Conservation (phyloP, 2,797 vertebrate species). For the Pteropus rufus region DNA sequence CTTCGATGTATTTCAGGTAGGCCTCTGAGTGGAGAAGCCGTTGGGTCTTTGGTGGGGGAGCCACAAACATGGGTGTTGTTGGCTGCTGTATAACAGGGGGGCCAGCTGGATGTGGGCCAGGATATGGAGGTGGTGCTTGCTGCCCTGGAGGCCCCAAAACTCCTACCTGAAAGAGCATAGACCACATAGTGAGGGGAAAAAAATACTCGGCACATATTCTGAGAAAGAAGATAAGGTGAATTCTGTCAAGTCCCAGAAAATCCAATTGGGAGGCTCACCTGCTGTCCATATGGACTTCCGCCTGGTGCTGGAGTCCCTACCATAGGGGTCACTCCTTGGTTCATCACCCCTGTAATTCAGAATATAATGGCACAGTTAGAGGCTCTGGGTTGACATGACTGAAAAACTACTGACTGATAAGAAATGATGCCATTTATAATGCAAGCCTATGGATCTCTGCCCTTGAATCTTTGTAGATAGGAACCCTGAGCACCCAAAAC, state of each 20-base stretch:
- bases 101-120: constrained; percentile 88
- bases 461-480: constrained; percentile 42
- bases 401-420: constrained; percentile 65
- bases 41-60: constrained; percentile 96
- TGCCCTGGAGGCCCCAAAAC: constrained; percentile 88
- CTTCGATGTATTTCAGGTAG: constrained; percentile 97
- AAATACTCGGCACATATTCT: neutral
- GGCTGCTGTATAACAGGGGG: constrained; percentile 93
- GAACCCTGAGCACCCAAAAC: neutral
- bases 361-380: constrained; percentile 79
- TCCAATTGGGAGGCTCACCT: constrained; percentile 85
- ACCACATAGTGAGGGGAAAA: constrained; percentile 6
- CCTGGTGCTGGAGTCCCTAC: constrained; percentile 88
- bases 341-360: constrained; percentile 88
- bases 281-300: constrained; percentile 90
- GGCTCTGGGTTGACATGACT: constrained; percentile 51
- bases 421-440: constrained; percentile 60
- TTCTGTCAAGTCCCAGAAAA: constrained; percentile 26
- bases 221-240: constrained; percentile 36
- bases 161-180: constrained; percentile 85
- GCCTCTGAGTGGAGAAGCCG: constrained; percentile 98
- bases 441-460: constrained; percentile 34
- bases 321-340: constrained; percentile 88
- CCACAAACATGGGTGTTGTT: constrained; percentile 96
- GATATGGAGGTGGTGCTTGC: constrained; percentile 94